Evolutionary conservation across 2,113 vertebrate species (phyloP), one percentile per base, ranked within the genome.

Genomic region (Sinocyclocheilus rhinocerous): DNA sequence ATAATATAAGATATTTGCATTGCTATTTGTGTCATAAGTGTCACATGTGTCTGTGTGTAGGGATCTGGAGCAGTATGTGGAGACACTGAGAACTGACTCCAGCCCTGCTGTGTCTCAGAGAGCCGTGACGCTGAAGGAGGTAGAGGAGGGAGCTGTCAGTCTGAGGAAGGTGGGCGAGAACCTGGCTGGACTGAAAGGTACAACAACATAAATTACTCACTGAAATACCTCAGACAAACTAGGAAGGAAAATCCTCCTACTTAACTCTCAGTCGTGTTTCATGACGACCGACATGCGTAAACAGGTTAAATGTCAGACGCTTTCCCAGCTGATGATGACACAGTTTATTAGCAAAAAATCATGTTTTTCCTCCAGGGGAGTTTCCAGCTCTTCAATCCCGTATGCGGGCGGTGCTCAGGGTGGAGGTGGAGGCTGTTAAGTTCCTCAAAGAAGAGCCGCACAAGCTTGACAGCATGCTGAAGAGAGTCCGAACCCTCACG

Each of bases 381-480:
- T 99, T 99, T 79, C 98, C 97, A 0, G 93, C 94, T 0, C 15
- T 99, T 48, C 98, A 99, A 75, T 96, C 96, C 78, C 97, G 95
- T 89, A 98, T 99, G 97, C 92, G 97, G 0, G 95, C 97, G 0
- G 96, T 99, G 81, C 96, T 99, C 72, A 94, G 97, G 78, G 95
- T 98, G 4, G 98, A 99, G 84, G 98, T 99, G 2, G 97, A 99
- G 87, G 98, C 98, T 0, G 97, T 99, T 57, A 96, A 97, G 87
- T 99, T 99, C 89, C 94, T 99, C 26, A 99, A 99, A 93, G 98
- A 99, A 88, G 98, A 99, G 50, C 98, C 98, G 0, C 97, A 99
- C 91, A 96, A 98, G 90, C 94, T 99, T 85, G 98, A 99, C 94
- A 97, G 96, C 87, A 96, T 99, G 90, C 92, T 98, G 90, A 99